Evolutionary conservation across 1,140 invertebrate genomes (phyloP).

Genomic region (Cyphomyrmex costatus): DNA sequence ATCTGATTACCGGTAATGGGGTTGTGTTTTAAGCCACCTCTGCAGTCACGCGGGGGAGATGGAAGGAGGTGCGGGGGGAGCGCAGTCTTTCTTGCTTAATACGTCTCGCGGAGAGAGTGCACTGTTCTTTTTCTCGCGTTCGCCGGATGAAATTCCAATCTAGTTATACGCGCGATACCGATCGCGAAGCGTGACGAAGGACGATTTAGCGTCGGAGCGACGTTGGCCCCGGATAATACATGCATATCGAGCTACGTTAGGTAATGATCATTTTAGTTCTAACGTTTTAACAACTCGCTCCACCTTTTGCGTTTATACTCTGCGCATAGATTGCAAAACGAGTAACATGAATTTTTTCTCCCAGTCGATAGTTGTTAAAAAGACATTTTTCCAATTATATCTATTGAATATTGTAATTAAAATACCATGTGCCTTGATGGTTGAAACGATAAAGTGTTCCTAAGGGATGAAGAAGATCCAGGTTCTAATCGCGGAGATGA

Average conservation of each 20-base stretch:
- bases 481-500: too few relatives aligned
- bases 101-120: not conserved
- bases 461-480: too few relatives aligned
- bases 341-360: not conserved
- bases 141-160: slow-evolving; percentile 57
- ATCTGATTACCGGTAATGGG: slow-evolving; percentile 79
- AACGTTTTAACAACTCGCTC: not conserved
- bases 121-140: slow-evolving; percentile 26
- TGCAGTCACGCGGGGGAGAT: not conserved
- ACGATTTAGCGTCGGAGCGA: slow-evolving; percentile 47
- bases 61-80: too few relatives aligned
- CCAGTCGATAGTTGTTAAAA: too few relatives aligned
- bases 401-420: too few relatives aligned
- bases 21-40: slow-evolving; percentile 74
- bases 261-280: slow-evolving; percentile 43
- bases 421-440: too few relatives aligned
- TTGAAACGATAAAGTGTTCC: too few relatives aligned
- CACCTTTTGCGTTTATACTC: not conserved
- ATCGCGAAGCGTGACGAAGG: slow-evolving; percentile 43
- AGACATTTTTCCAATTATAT: too few relatives aligned
- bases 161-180: slow-evolving; percentile 58
- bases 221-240: not conserved
- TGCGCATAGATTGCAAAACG: not conserved
- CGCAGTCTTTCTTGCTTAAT: slow-evolving; percentile 13
- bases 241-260: not conserved